These are phyloP conservation scores for Phoeniculus purpureus DNA, from an alignment of 2,797 vertebrate species.

Conservation along the genomic window DNA sequence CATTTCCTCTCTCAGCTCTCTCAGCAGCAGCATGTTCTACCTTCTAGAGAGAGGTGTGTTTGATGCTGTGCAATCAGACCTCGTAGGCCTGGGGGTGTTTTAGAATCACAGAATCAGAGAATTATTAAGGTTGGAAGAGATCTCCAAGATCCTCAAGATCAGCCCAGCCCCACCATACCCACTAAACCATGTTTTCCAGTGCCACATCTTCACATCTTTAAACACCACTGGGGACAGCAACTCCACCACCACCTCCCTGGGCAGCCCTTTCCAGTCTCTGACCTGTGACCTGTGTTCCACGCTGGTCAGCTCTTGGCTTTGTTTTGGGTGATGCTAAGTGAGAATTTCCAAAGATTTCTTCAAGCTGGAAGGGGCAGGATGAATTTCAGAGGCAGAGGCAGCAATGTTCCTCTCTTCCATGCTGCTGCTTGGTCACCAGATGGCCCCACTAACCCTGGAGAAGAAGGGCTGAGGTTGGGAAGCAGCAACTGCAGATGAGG, in stretches of 20 bases:
- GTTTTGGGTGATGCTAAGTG: neutral
- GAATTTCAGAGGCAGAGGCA: neutral
- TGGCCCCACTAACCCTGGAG: conserved; percentile 47
- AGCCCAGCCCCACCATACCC: too few relatives aligned
- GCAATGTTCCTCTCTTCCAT: neutral
- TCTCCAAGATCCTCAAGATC: too few relatives aligned
- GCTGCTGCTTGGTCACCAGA: conserved; percentile 34
- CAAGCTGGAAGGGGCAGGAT: neutral
- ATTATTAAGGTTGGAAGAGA: too few relatives aligned
- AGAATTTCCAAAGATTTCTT: neutral
- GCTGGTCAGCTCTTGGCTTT: neutral
- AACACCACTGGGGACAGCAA: too few relatives aligned
- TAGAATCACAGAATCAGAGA: too few relatives aligned
- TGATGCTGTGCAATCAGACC: neutral
- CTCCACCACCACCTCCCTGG: too few relatives aligned
- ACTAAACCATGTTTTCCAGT: too few relatives aligned
- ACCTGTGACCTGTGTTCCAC: neutral
- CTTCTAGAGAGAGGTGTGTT: neutral
- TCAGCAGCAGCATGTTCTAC: neutral
- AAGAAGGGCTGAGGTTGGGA: neutral
- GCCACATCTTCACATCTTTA: too few relatives aligned
- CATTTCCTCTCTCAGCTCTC: neutral
- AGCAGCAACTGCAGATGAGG: neutral
- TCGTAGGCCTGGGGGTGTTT: neutral
- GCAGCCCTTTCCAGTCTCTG: too few relatives aligned